Conservation (phyloP, 2,113 vertebrate species). For the Maccullochella peelii region DNA sequence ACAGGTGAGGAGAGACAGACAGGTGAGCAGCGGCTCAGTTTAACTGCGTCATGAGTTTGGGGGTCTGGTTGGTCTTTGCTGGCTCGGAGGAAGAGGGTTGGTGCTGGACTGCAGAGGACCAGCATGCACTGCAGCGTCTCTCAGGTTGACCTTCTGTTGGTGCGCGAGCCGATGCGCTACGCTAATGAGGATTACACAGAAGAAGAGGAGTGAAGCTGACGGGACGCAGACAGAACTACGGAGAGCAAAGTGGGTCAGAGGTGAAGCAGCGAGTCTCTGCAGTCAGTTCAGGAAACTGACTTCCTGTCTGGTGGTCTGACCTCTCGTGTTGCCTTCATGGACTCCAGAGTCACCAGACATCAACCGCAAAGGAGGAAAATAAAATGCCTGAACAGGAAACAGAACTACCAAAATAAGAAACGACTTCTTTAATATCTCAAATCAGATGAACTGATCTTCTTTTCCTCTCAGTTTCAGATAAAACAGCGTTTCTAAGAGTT, state of each 20-base stretch:
- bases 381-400: too few relatives aligned
- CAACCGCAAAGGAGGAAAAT: neutral
- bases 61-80: too few relatives aligned
- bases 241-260: neutral
- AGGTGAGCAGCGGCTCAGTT: too few relatives aligned
- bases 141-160: constrained; percentile 18
- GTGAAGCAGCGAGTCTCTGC: neutral
- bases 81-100: too few relatives aligned
- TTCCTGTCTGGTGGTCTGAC: neutral
- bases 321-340: neutral
- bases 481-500: too few relatives aligned
- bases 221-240: neutral
- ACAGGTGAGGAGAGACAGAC: too few relatives aligned
- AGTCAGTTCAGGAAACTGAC: neutral
- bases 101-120: neutral
- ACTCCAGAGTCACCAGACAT: neutral
- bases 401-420: neutral
- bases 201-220: neutral
- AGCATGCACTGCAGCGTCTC: neutral
- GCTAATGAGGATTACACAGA: constrained; percentile 43
- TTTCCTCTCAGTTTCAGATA: too few relatives aligned
- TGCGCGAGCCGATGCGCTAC: neutral
- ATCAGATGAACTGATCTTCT: too few relatives aligned
- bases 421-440: too few relatives aligned
- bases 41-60: too few relatives aligned